Evolutionary conservation across 2,888 invertebrate species (phyloP).

Genomic region (Neoascia interrupta): DNA sequence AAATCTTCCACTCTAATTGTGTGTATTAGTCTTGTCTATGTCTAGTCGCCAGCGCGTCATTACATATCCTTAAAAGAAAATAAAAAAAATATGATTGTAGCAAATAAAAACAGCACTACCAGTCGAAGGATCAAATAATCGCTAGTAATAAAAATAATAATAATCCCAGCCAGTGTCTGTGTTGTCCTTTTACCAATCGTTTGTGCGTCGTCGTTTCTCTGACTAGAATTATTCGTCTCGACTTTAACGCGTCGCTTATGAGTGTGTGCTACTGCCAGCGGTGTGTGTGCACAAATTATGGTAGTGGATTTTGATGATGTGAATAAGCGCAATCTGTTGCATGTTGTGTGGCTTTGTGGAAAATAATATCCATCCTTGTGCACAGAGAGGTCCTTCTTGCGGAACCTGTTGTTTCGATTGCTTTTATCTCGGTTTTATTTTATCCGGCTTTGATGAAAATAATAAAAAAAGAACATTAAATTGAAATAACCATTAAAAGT

Average conservation of each 20-base stretch:
- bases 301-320: constrained; percentile 41
- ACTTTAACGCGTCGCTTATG: constrained; percentile 6
- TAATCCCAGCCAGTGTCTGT: constrained; percentile 24
- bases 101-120: too few relatives aligned
- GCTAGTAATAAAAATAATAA: constrained; percentile 42
- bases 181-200: constrained; percentile 16
- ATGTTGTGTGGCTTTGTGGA: constrained; percentile 17
- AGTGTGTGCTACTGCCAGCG: too few relatives aligned
- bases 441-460: too few relatives aligned
- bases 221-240: constrained; percentile 27
- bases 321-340: constrained; percentile 64
- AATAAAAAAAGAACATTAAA: neutral
- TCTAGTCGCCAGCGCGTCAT: constrained; percentile 33
- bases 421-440: neutral
- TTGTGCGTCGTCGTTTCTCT: constrained; percentile 15
- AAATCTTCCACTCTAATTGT: constrained; percentile 27
- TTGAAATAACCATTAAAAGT: neutral
- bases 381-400: constrained; percentile 1
- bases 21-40: constrained; percentile 25
- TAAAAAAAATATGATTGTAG: neutral
- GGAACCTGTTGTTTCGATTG: constrained; percentile 34
- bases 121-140: constrained; percentile 38
- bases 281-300: constrained; percentile 13
- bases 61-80: constrained; percentile 25
- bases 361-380: neutral